Evolutionary conservation across 2,888 invertebrate genomes (phyloP).

Genomic region (Heliconius erato): DNA sequence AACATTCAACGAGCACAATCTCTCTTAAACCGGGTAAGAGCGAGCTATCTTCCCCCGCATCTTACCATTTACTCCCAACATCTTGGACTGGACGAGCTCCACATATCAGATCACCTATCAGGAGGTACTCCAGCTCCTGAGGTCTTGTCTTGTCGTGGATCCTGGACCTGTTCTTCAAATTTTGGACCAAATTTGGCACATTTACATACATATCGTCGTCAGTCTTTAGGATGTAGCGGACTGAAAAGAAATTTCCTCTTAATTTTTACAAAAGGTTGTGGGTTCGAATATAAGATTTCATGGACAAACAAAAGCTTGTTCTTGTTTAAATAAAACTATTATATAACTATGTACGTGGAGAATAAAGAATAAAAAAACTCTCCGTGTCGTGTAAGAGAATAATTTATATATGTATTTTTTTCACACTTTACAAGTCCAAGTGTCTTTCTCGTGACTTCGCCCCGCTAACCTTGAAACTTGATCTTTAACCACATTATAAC

Average conservation of each 20-base stretch:
- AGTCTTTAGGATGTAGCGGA: conserved; percentile 91
- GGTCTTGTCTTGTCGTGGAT: conserved; percentile 59
- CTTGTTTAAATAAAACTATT: too few relatives aligned
- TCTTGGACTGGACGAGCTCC: conserved; percentile 91
- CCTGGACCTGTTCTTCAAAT: conserved; percentile 70
- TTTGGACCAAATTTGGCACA: conserved; percentile 87
- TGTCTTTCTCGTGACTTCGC: too few relatives aligned
- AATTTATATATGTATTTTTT: too few relatives aligned
- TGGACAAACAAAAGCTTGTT: too few relatives aligned
- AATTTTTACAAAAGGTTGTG: neutral
- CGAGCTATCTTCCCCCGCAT: neutral
- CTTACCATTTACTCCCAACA: conserved; percentile 91
- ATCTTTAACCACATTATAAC: too few relatives aligned
- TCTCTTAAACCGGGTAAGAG: neutral
- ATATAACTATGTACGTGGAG: too few relatives aligned
- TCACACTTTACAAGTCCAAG: too few relatives aligned
- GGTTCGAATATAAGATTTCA: neutral
- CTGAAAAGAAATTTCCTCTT: conserved; percentile 62
- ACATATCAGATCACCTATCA: conserved; percentile 92
- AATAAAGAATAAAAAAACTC: too few relatives aligned
- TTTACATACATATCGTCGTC: conserved; percentile 96
- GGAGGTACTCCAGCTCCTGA: conserved; percentile 76
- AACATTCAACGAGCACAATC: neutral
- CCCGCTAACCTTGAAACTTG: too few relatives aligned
- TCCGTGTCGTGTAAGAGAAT: too few relatives aligned